These are phyloP conservation scores for Australoheros facetus DNA, from an alignment of 2,797 vertebrate genomes.

Conservation along the genomic window DNA sequence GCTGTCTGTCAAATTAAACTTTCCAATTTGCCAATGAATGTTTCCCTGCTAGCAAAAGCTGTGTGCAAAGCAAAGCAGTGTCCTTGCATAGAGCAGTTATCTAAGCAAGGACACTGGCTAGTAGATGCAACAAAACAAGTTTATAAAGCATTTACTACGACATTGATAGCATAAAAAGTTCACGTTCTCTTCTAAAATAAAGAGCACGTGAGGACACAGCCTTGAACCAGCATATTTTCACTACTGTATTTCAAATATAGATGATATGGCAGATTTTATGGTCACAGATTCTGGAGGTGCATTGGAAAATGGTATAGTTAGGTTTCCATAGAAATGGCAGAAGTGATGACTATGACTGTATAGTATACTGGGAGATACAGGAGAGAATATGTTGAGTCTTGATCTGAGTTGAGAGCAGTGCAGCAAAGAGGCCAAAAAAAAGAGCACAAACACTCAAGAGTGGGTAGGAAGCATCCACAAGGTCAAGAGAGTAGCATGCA, in stretches of 20 bases:
- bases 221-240: slow-evolving; percentile 11
- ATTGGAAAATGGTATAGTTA: slow-evolving; percentile 38
- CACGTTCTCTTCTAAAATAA: slow-evolving; percentile 29
- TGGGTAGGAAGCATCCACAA: slow-evolving; percentile 71
- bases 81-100: slow-evolving; percentile 50
- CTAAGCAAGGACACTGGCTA: slow-evolving; percentile 50
- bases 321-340: slow-evolving; percentile 37
- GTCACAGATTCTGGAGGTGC: slow-evolving; percentile 43
- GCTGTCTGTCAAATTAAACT: slow-evolving; percentile 56
- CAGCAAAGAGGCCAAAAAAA: slow-evolving; percentile 46
- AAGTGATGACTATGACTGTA: slow-evolving; percentile 36
- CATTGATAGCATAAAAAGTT: slow-evolving; percentile 4
- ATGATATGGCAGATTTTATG: slow-evolving; percentile 34
- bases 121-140: slow-evolving; percentile 35
- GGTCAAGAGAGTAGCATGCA: slow-evolving; percentile 72
- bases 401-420: slow-evolving; percentile 63
- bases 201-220: slow-evolving; percentile 17
- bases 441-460: slow-evolving; percentile 72
- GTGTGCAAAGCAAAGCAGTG: slow-evolving; percentile 62
- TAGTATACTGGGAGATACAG: slow-evolving; percentile 30
- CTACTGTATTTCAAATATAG: slow-evolving; percentile 20
- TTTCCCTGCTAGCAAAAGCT: slow-evolving; percentile 62
- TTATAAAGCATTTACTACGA: slow-evolving; percentile 36
- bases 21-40: slow-evolving; percentile 24
- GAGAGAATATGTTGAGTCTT: slow-evolving; percentile 47